phyloP scores from a whole-genome alignment of 2,888 invertebrate species.

The Cybosia mesomella region DNA sequence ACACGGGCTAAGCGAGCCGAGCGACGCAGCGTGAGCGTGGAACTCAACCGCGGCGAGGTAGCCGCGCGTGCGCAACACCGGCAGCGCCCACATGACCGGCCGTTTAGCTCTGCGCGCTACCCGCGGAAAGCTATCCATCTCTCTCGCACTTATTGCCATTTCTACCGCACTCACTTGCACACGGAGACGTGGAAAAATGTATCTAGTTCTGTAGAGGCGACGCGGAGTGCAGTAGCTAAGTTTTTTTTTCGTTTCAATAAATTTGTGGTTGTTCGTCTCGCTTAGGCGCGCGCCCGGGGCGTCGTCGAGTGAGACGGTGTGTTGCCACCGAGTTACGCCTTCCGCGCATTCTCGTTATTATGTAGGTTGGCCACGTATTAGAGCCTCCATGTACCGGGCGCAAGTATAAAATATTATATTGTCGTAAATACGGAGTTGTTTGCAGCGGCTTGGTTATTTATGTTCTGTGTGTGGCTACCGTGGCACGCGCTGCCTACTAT shows the following conservation, averaged over 20 bases:
- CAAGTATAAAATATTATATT: constrained; percentile 83
- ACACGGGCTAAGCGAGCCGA: constrained; percentile 83
- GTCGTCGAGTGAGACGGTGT: constrained; percentile 78
- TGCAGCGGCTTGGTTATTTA: constrained; percentile 80
- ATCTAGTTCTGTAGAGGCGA: constrained; percentile 86
- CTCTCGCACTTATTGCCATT: constrained; percentile 58
- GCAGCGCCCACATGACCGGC: constrained; percentile 85
- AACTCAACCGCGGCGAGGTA: constrained; percentile 81
- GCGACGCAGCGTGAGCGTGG: constrained; percentile 83
- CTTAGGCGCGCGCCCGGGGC: constrained; percentile 83
- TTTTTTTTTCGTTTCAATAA: constrained; percentile 86
- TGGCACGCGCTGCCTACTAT: constrained; percentile 73
- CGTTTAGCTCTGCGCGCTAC: constrained; percentile 76
- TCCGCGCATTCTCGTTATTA: constrained; percentile 85
- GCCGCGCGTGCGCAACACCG: constrained; percentile 86
- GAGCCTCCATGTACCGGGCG: constrained; percentile 77
- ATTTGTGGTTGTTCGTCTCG: constrained; percentile 86
- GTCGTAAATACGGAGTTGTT: constrained; percentile 80
- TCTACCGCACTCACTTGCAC: constrained; percentile 64
- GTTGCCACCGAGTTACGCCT: constrained; percentile 87
- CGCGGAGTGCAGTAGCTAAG: constrained; percentile 85
- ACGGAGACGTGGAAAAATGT: constrained; percentile 84
- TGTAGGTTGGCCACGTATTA: constrained; percentile 84
- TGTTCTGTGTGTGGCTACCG: constrained; percentile 75
- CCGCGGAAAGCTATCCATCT: constrained; percentile 64